Evolutionary conservation across 2,113 vertebrate species (phyloP).

Genomic region (Thymallus thymallus): DNA sequence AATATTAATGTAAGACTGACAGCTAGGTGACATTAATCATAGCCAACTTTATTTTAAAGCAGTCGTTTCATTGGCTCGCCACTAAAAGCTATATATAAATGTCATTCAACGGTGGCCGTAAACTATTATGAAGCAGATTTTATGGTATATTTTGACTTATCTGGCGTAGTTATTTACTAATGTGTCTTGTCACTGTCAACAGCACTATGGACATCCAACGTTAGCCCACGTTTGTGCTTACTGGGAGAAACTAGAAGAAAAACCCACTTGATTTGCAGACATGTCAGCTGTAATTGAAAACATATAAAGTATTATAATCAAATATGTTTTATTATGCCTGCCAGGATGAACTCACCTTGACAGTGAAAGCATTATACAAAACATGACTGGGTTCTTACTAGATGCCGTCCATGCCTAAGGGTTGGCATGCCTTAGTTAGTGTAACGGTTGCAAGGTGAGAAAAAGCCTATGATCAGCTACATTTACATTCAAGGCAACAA

Average conservation of each 20-base stretch:
- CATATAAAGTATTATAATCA: neutral
- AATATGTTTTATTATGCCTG: neutral
- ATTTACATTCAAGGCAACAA: too few species aligned
- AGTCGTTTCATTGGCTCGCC: conserved; percentile 72
- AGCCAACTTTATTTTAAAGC: conserved; percentile 76
- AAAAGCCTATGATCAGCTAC: too few species aligned
- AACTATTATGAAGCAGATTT: conserved; percentile 73
- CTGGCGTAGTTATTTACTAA: conserved; percentile 73
- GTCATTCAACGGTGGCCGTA: conserved; percentile 69
- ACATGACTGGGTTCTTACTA: too few species aligned
- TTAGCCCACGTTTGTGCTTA: neutral
- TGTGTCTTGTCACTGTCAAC: conserved; percentile 56
- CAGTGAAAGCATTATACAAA: too few species aligned
- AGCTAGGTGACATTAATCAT: conserved; percentile 76
- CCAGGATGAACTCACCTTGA: too few species aligned
- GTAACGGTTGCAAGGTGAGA: too few species aligned
- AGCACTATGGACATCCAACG: conserved; percentile 8
- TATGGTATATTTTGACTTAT: conserved; percentile 74
- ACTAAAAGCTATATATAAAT: conserved; percentile 79
- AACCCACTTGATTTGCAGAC: neutral
- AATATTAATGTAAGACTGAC: conserved; percentile 82
- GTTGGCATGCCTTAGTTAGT: too few species aligned
- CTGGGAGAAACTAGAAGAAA: neutral
- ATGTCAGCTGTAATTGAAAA: neutral
- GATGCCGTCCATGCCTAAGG: too few species aligned